Percentiles rank a stretch among this genome's conserved stretches.
These are phyloP conservation scores for Tetragonula clypearis DNA, from an alignment of 1,140 invertebrate genomes.

Conservation along the genomic window DNA sequence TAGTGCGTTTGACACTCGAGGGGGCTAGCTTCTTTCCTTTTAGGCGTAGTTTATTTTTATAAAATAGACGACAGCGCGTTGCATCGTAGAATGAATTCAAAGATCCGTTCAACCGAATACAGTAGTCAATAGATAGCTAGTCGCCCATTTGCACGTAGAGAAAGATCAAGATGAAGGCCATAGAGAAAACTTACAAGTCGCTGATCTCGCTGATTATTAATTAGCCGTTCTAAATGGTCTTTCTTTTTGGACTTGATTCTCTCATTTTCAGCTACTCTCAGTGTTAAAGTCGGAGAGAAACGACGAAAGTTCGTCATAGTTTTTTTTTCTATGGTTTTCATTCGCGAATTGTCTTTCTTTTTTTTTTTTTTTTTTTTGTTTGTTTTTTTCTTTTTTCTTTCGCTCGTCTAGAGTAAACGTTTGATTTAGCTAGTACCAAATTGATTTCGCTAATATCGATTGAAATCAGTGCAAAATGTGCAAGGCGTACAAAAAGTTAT, in stretches of 20 bases:
- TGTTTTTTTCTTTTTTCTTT: neutral
- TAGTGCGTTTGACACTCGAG: neutral
- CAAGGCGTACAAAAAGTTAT: slow-evolving; percentile 63
- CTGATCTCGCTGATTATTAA: no score
- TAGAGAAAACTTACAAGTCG: no score
- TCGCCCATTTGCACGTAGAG: slow-evolving; percentile 31
- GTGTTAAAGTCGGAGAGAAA: no score
- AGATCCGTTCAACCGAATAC: slow-evolving; percentile 35
- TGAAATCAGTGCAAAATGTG: slow-evolving; percentile 30
- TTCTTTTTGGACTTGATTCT: no score
- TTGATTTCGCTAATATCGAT: neutral
- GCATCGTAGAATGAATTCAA: neutral
- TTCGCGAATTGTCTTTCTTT: no score
- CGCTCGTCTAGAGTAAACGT: neutral
- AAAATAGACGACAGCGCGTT: neutral
- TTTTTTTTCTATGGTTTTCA: no score
- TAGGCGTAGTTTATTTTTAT: no score
- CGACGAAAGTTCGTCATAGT: no score
- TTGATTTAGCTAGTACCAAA: neutral
- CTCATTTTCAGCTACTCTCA: no score
- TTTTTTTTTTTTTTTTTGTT: neutral
- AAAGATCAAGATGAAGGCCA: neutral
- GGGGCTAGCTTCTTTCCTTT: neutral
- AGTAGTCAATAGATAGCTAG: slow-evolving; percentile 33
- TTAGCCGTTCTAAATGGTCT: no score